Evolutionary conservation across 2,888 invertebrate species (phyloP).

Genomic region (Agelastica alni): DNA sequence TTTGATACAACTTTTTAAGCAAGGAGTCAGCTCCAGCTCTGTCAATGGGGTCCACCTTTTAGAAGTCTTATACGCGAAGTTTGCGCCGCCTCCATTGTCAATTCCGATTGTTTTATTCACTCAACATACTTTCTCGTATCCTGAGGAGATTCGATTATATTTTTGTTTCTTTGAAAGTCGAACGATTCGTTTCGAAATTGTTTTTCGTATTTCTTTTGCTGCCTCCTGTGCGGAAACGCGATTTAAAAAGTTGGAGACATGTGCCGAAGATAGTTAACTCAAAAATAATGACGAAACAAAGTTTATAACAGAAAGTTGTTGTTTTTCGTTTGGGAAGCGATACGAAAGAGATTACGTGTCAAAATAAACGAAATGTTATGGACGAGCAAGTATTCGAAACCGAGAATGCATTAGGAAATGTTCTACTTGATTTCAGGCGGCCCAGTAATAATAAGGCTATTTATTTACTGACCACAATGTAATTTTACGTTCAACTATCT

Average conservation of each 20-base stretch:
- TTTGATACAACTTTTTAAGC: too few species aligned
- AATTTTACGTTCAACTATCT: too few species aligned
- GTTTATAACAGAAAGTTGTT: background rate
- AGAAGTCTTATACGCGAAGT: conserved; percentile 27
- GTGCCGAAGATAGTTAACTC: background rate
- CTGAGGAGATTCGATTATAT: conserved; percentile 28
- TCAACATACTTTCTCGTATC: conserved; percentile 24
- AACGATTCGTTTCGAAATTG: conserved; percentile 17
- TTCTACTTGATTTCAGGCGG: too few species aligned
- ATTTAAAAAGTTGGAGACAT: conserved; percentile 2
- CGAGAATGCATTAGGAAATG: too few species aligned
- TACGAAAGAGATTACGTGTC: background rate
- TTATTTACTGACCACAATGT: too few species aligned
- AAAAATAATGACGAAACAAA: background rate
- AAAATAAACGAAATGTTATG: background rate
- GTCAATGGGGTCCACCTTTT: background rate
- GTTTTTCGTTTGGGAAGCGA: background rate
- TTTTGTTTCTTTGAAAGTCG: conserved; percentile 19
- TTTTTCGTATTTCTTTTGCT: conserved; percentile 14
- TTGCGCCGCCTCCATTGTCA: conserved; percentile 21
- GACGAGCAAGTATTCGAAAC: too few species aligned
- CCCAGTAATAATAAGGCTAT: too few species aligned
- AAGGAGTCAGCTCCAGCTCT: conserved; percentile 1
- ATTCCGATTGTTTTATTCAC: conserved; percentile 34
- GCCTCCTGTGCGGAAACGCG: background rate